Evolutionary conservation across 1,140 invertebrate genomes (phyloP).

Genomic region (Coenobita brevimanus): DNA sequence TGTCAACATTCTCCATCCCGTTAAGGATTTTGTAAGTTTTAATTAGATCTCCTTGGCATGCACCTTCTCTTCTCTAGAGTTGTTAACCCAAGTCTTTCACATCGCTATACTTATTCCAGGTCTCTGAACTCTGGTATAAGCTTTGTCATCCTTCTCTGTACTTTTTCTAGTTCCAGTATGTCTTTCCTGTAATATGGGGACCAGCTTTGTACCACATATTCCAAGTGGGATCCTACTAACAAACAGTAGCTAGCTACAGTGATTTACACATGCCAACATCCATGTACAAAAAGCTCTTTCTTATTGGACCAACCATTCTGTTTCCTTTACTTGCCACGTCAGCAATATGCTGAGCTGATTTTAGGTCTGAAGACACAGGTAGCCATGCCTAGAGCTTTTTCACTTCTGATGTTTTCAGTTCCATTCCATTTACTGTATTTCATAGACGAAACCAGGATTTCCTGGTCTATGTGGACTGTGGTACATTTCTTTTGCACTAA

Average conservation of each 20-base stretch:
- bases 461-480: slow-evolving; percentile 1
- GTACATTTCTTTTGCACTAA: not conserved
- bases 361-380: not conserved
- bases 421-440: not conserved
- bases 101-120: no score
- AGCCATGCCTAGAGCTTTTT: not conserved
- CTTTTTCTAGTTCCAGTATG: not conserved
- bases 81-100: no score
- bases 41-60: no score
- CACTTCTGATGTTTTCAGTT: not conserved
- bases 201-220: not conserved
- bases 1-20: no score
- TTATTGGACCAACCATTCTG: not conserved
- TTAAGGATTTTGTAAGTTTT: no score
- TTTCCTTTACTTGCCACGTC: not conserved
- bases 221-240: not conserved
- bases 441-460: not conserved
- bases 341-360: not conserved
- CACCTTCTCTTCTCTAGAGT: no score
- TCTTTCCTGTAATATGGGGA: no score
- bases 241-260: no score
- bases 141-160: no score
- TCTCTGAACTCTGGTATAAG: no score
- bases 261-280: not conserved
- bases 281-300: slow-evolving; percentile 2